Conservation (phyloP, 2,888 invertebrate species). For the Clitarchus hookeri region DNA sequence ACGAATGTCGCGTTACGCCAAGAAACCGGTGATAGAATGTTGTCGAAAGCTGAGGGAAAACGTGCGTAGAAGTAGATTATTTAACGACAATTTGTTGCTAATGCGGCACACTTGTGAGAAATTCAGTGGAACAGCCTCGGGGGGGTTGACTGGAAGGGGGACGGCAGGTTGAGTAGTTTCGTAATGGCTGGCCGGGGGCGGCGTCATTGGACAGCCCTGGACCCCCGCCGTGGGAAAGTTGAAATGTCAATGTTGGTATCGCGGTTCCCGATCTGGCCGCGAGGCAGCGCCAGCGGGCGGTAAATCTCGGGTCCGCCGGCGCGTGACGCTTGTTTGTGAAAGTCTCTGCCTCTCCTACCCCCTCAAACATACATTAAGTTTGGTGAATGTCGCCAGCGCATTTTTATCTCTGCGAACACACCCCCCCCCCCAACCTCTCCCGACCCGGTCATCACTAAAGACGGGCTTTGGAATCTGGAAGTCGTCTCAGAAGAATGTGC, state of each 20-base stretch:
- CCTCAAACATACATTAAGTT: background rate
- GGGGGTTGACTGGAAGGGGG: no score
- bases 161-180: background rate
- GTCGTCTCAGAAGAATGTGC: no score
- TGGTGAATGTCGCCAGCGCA: background rate
- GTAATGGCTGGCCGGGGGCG: background rate
- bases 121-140: no score
- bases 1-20: background rate
- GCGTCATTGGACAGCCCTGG: background rate
- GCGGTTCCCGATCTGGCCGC: background rate
- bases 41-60: background rate
- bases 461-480: no score
- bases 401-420: no score
- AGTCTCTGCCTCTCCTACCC: background rate
- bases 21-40: background rate
- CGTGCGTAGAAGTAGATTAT: background rate
- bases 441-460: no score
- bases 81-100: background rate
- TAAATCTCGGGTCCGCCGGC: background rate
- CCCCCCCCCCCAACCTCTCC: no score
- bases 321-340: background rate
- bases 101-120: background rate
- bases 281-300: background rate
- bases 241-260: constrained; percentile 12
- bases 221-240: constrained; percentile 14